A percentile compares a stretch with the other conserved stretches of the same genome.
phyloP scores from a whole-genome alignment of 2,888 invertebrate genomes.

The Temnothorax rugatulus region DNA sequence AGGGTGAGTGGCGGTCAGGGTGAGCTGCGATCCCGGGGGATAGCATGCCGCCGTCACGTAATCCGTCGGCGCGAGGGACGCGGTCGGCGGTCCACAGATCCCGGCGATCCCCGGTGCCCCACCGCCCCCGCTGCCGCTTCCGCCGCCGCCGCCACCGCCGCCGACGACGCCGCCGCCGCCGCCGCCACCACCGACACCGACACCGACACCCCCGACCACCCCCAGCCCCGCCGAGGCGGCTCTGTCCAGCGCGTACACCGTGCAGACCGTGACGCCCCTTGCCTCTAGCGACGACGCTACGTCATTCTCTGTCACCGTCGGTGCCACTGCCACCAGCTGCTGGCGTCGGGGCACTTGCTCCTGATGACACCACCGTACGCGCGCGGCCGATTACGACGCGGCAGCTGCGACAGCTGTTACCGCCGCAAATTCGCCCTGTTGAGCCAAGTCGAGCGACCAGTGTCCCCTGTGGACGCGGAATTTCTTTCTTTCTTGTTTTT shows the following conservation, averaged over 20 bases:
- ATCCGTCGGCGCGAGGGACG: conserved; percentile 81
- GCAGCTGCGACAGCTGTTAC: conserved; percentile 74
- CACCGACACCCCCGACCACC: conserved; percentile 82
- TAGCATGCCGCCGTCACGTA: conserved; percentile 81
- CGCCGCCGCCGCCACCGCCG: conserved; percentile 77
- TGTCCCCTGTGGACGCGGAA: conserved; percentile 14
- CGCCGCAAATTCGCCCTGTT: conserved; percentile 59
- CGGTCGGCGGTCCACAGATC: conserved; percentile 82
- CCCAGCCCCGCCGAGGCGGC: conserved; percentile 84
- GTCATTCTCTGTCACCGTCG: conserved; percentile 78
- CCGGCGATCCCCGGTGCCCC: conserved; percentile 79
- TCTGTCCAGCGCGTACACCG: conserved; percentile 86
- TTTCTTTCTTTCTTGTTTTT: not conserved
- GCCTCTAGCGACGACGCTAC: conserved; percentile 84
- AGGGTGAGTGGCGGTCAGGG: conserved; percentile 80
- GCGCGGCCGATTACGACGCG: conserved; percentile 61
- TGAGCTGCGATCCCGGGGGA: conserved; percentile 79
- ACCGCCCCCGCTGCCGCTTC: conserved; percentile 70
- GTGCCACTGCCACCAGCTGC: conserved; percentile 67
- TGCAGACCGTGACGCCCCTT: conserved; percentile 83
- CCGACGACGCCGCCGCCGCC: conserved; percentile 70
- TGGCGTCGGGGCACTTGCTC: conserved; percentile 68
- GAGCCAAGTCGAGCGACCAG: conserved; percentile 34
- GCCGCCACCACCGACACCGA: conserved; percentile 62
- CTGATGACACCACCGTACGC: conserved; percentile 60